Evolutionary conservation across 1,140 invertebrate genomes (phyloP).

Genomic region (Orchesella cincta): DNA sequence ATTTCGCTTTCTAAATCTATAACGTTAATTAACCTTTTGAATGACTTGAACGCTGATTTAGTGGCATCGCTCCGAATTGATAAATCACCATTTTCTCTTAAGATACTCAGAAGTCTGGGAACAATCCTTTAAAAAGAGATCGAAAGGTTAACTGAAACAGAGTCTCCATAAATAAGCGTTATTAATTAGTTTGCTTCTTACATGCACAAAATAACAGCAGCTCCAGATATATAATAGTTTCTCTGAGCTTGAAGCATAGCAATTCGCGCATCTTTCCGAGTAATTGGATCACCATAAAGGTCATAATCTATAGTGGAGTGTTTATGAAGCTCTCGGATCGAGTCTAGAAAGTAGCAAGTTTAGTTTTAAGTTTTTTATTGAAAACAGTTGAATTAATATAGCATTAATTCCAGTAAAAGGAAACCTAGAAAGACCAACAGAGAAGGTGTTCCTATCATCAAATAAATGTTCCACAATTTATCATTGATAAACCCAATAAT

Average conservation of each 20-base stretch:
- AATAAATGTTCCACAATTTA: background rate
- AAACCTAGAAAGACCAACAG: background rate
- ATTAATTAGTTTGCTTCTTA: background rate
- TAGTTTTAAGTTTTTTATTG: background rate
- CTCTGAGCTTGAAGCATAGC: background rate
- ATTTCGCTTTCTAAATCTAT: background rate
- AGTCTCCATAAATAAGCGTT: no score
- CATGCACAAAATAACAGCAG: background rate
- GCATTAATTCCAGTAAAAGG: background rate
- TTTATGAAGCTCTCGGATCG: background rate
- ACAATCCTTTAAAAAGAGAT: no score
- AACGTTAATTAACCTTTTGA: no score
- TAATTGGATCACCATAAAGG: background rate
- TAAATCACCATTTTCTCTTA: no score
- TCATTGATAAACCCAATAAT: no score
- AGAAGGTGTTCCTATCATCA: background rate
- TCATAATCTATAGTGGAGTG: background rate
- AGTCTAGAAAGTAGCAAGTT: background rate
- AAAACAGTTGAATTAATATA: background rate
- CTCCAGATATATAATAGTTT: background rate
- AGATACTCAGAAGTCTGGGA: no score
- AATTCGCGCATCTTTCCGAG: background rate
- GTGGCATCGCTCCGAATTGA: no score
- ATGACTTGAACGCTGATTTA: no score
- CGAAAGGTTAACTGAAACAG: no score